Base-by-base conservation (phyloP, 37 sponge, comb jelly and placozoan species). In the Cliona cf. orientalis region DNA sequence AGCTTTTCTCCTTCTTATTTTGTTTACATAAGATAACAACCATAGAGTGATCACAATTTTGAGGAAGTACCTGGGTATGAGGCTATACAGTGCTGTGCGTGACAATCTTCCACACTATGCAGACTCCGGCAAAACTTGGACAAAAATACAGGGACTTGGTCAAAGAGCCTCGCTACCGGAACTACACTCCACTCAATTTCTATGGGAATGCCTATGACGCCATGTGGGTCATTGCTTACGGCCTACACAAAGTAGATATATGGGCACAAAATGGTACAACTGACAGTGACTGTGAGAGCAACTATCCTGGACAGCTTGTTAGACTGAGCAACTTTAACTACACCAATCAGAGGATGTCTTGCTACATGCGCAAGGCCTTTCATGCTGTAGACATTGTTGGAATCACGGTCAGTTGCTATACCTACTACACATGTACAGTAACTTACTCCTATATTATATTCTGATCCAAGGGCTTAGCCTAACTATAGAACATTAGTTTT, bases 221-320 rank as follows among this genome's bases (percentile, higher is more conserved):
- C 42, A 28, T 73, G 74, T 73, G 74, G 74, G 56, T n/a, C 5
- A 12, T 73, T 5, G 74, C 74, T 25, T 17, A 43, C 22, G 74
- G 74, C 9, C 56, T 73, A 45, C 14, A 49, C 55, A 11, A 19
- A 49, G 55, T 49, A 17, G 74, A 73, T n/a, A 46, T 25, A 29
- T 42, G 26, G 25, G 23, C 29, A 9, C 42, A 73, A 28, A 73
- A 46, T 21, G 32, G n/a, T 5, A 25, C 74, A 25, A n/a, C 5
- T 46, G 23, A 23, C 31, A 73, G 56, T 73, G 74, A 73, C 3
- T 73, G 74, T 73, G 74, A 73, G n/a, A n/a, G n/a, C n/a, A 5
- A 9, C 25, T 49, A 49, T 49, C 29, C 56, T 12, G 74, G 74
- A 45, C 55, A 73, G n/a, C 22, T 73, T 29, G 74, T 73, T 46